Conservation (phyloP, 2,888 invertebrate species). For the Ischnus inquisitorius region DNA sequence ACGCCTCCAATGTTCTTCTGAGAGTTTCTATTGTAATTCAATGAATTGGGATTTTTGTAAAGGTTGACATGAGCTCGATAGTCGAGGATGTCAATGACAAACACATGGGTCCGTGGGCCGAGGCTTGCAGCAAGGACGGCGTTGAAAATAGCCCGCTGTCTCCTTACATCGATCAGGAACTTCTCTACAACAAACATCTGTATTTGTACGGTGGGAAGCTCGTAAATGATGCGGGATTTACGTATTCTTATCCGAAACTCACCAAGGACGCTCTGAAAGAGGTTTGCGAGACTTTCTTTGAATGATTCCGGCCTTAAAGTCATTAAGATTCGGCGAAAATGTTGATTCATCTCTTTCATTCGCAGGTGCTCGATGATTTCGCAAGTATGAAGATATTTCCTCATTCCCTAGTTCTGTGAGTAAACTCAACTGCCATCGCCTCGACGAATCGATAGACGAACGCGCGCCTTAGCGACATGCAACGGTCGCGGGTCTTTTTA, state of each 20-base stretch:
- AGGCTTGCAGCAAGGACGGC: slow-evolving; percentile 91
- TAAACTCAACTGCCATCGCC: slow-evolving; percentile 56
- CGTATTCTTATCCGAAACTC: slow-evolving; percentile 88
- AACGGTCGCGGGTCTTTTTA: slow-evolving; percentile 47
- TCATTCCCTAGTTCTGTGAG: slow-evolving; percentile 89
- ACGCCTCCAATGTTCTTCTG: neutral
- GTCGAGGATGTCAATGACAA: slow-evolving; percentile 97
- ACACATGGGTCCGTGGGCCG: slow-evolving; percentile 96
- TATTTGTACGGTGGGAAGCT: slow-evolving; percentile 91
- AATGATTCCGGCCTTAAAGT: neutral
- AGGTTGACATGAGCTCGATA: slow-evolving; percentile 92
- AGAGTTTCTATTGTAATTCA: neutral
- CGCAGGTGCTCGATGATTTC: slow-evolving; percentile 93
- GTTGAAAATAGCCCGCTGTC: slow-evolving; percentile 95
- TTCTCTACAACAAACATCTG: slow-evolving; percentile 93
- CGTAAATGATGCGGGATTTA: slow-evolving; percentile 87
- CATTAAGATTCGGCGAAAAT: slow-evolving; percentile 27
- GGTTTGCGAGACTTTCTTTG: slow-evolving; percentile 82
- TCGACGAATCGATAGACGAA: slow-evolving; percentile 61
- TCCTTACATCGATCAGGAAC: slow-evolving; percentile 94
- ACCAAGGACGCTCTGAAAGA: slow-evolving; percentile 89
- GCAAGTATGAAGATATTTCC: slow-evolving; percentile 94
- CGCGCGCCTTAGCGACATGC: slow-evolving; percentile 46
- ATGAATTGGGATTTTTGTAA: slow-evolving; percentile 72
- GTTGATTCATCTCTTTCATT: slow-evolving; percentile 69